Conservation (phyloP, 2,888 invertebrate species). For the Aphodius sticticus region DNA sequence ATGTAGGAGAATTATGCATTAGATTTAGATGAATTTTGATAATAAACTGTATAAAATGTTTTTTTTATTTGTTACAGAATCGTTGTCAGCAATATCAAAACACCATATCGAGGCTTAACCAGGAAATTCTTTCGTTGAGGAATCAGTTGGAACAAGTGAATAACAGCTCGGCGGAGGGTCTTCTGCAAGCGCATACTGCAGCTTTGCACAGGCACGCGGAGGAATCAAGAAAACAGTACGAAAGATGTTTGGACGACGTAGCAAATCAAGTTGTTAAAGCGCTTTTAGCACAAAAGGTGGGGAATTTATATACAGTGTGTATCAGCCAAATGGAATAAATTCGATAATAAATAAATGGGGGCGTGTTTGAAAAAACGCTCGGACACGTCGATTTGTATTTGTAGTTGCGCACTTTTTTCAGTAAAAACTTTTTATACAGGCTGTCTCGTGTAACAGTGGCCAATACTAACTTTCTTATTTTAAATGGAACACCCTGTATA, state of each 20-base stretch:
- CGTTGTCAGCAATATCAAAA: conserved; percentile 77
- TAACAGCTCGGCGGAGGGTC: conserved; percentile 65
- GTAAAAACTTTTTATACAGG: too few species aligned
- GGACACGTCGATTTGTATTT: too few species aligned
- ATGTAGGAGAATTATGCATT: too few species aligned
- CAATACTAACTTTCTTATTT: too few species aligned
- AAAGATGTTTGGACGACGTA: conserved; percentile 82
- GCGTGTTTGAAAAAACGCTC: too few species aligned
- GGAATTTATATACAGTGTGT: background rate
- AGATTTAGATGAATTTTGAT: background rate
- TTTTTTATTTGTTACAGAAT: conserved; percentile 61
- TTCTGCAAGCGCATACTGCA: conserved; percentile 68
- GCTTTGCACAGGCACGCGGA: conserved; percentile 71
- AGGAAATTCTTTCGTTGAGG: conserved; percentile 74
- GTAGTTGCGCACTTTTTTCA: too few species aligned
- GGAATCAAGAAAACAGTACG: conserved; percentile 76
- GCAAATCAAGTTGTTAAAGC: conserved; percentile 85
- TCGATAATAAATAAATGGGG: too few species aligned
- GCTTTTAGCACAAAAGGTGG: conserved; percentile 84
- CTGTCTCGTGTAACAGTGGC: too few species aligned
- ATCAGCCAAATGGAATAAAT: too few species aligned
- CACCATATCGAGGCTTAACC: conserved; percentile 70
- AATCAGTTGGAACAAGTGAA: conserved; percentile 64
- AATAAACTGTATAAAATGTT: background rate
- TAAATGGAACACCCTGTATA: too few species aligned